Base-by-base conservation (phyloP, 1,140 invertebrate species). In the Hypsibius dujardini region DNA sequence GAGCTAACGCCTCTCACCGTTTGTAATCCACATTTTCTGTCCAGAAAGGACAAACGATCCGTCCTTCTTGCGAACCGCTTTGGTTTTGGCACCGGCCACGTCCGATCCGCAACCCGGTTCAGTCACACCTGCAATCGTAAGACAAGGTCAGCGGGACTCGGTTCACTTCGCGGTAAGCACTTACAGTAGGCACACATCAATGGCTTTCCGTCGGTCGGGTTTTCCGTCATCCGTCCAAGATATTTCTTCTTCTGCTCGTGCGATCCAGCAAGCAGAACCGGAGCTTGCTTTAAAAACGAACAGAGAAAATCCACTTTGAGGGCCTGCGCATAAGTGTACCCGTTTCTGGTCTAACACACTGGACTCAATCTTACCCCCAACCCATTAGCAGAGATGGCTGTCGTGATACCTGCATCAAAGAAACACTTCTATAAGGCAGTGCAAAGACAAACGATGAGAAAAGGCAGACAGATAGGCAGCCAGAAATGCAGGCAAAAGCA, bases 1-100 rank as follows among this genome's bases (percentile, higher is more conserved):
- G n/a, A n/a, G n/a, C n/a, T n/a, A n/a, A n/a, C n/a, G 46, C 0
- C 1, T 47, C 71, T 75, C 76, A 85, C 93, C 93, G 98, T 96
- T 95, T 56, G 94, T 98, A 74, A 98, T 98, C 95, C 95, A 98
- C 95, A 97, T 97, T 81, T 95, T 97, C 76, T 92, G 89, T 14
- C 95, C 95, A 82, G 97, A 97, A 3, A 98, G 76, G 72, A 98
- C 85, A 80, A 87, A 98, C 77, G 95, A 89, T 71, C 83, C 79
- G 70, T 93, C 89, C 2, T 92, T 92, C 80, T 96, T 95, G 79
- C 94, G 95, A 74, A 87, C 91, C 2, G 93, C 93, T 74, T 83
- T 86, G 0, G 92, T 97, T 81, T 89, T 91, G 59, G 92, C 83
- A 59, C 88, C 90, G 59, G 86, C 87, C 0, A 96, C 92, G 82